A percentile compares a stretch with the other conserved stretches of the same genome.
phyloP scores from a whole-genome alignment of 2,113 vertebrate genomes.

The Sphaerodactylus townsendi region DNA sequence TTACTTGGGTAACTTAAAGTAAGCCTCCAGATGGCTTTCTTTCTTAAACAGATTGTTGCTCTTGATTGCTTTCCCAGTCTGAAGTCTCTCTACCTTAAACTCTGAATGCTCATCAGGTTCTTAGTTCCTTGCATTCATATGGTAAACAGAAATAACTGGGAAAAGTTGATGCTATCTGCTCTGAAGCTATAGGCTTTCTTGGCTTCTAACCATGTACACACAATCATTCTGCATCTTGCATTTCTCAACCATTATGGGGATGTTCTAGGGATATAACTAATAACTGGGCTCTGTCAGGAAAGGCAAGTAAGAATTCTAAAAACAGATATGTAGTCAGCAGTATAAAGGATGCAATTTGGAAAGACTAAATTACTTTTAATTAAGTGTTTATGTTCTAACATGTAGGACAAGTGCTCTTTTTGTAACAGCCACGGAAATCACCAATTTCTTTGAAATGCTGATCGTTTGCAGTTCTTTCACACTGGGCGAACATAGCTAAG shows the following conservation, averaged over 20 bases:
- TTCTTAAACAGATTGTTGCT: background rate
- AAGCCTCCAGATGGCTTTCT: background rate
- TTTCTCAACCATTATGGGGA: background rate
- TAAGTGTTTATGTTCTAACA: background rate
- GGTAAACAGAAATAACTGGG: background rate
- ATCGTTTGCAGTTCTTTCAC: background rate
- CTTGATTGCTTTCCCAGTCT: background rate
- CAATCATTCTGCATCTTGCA: background rate
- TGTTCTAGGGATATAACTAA: background rate
- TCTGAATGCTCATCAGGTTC: background rate
- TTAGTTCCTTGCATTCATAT: background rate
- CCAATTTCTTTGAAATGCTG: background rate
- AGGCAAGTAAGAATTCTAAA: background rate
- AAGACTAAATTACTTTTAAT: background rate
- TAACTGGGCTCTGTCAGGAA: background rate
- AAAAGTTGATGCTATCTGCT: background rate
- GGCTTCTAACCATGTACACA: background rate
- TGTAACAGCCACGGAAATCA: background rate
- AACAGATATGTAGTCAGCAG: background rate
- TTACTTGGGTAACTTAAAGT: background rate
- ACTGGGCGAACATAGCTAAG: background rate
- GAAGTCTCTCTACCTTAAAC: background rate
- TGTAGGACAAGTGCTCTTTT: background rate
- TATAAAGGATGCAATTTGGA: background rate
- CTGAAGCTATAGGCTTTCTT: background rate